These are phyloP conservation scores for Matsumyia berberina DNA, from an alignment of 2,888 invertebrate species.

Conservation along the genomic window DNA sequence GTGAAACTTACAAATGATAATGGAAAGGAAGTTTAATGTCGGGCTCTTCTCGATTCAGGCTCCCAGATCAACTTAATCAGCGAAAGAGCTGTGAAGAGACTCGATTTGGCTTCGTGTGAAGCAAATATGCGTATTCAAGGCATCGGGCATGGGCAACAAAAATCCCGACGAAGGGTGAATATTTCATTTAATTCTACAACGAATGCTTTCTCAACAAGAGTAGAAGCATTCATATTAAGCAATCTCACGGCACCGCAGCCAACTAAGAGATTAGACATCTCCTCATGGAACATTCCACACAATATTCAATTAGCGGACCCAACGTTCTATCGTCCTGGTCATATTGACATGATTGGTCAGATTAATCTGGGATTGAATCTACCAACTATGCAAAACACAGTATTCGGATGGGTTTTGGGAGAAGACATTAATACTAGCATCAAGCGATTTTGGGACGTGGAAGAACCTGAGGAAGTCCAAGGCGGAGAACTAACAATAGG, in stretches of 20 bases:
- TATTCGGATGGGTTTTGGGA: not conserved
- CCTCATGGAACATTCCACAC: constrained; percentile 1
- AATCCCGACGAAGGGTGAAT: not conserved
- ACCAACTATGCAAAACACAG: constrained; percentile 1
- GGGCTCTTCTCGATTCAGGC: too few relatives aligned
- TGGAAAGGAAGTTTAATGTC: too few relatives aligned
- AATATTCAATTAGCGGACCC: constrained; percentile 1
- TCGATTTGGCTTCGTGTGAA: too few relatives aligned
- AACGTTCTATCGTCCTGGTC: not conserved
- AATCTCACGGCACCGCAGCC: not conserved
- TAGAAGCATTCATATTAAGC: not conserved
- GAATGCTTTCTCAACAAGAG: not conserved
- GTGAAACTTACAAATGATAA: too few relatives aligned
- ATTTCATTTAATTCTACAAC: not conserved
- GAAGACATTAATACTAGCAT: not conserved
- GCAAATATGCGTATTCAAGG: too few relatives aligned
- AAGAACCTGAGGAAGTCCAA: not conserved
- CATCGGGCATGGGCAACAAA: too few relatives aligned
- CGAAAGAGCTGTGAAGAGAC: too few relatives aligned
- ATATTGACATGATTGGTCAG: not conserved
- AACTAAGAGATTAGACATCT: not conserved
- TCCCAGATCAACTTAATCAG: too few relatives aligned
- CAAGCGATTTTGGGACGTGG: not conserved
- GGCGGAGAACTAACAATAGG: not conserved
- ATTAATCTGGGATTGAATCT: not conserved